Conservation (phyloP, 2,113 vertebrate species). For the Hemibates koningsi region DNA sequence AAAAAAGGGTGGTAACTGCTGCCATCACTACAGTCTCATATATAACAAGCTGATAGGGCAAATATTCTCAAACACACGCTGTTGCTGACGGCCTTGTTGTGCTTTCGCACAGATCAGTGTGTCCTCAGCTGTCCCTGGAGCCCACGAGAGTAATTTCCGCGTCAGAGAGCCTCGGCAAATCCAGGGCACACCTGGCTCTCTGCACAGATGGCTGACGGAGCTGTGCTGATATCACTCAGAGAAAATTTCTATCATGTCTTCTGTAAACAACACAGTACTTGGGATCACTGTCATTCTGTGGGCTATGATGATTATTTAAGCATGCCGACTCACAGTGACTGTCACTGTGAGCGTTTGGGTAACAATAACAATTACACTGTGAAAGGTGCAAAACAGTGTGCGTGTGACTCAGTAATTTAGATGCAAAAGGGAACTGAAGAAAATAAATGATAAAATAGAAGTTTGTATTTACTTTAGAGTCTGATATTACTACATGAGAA, state of each 20-base stretch:
- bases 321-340: background rate
- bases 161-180: background rate
- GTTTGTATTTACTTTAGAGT: background rate
- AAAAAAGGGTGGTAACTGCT: background rate
- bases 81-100: background rate
- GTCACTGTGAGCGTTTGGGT: background rate
- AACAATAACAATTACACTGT: background rate
- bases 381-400: background rate
- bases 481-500: background rate
- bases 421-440: background rate
- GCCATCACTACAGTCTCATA: background rate
- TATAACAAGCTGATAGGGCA: background rate
- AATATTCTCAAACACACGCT: background rate
- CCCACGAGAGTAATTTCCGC: background rate
- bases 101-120: background rate
- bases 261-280: background rate
- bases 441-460: background rate
- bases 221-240: background rate
- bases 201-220: background rate
- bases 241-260: background rate
- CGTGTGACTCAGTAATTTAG: background rate
- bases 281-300: background rate
- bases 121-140: conserved; percentile 1
- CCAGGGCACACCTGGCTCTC: conserved; percentile 10
- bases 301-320: background rate